Conservation (phyloP, 23 tunicate species). For the Styela clava region DNA sequence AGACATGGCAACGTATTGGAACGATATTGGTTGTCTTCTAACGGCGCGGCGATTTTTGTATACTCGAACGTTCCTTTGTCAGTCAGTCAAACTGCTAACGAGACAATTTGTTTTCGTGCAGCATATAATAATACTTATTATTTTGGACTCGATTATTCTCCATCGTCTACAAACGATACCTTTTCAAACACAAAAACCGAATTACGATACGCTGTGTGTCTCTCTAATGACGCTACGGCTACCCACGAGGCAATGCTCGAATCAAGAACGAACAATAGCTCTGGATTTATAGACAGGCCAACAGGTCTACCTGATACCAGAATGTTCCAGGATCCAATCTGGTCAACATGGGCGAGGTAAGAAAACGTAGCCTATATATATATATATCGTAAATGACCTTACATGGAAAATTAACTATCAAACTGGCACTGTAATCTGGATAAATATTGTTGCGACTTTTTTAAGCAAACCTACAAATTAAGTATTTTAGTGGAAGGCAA, state of each 20-base stretch:
- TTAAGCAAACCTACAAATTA: too few relatives aligned
- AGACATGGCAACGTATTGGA: constrained; percentile 68
- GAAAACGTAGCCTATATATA: neutral
- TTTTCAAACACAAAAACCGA: neutral
- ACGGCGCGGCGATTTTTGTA: constrained; percentile 41
- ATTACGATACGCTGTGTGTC: constrained; percentile 40
- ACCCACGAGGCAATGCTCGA: constrained; percentile 30
- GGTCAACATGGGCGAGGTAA: constrained; percentile 93
- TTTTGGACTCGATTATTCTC: neutral
- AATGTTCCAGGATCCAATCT: constrained; percentile 84
- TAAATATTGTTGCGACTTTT: too few relatives aligned
- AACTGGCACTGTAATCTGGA: too few relatives aligned
- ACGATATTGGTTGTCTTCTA: constrained; percentile 57
- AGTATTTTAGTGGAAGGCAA: too few relatives aligned
- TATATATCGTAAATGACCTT: neutral
- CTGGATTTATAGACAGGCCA: constrained; percentile 53
- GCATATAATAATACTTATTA: constrained; percentile 8
- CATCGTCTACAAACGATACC: neutral
- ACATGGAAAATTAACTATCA: too few relatives aligned
- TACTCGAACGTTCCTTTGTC: constrained; percentile 40
- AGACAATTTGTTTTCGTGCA: constrained; percentile 38
- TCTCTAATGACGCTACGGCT: constrained; percentile 1
- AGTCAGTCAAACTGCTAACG: constrained; percentile 26
- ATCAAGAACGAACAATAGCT: neutral
- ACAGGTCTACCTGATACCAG: constrained; percentile 44